Conservation (phyloP, 1,140 invertebrate species). For the Neomicropteryx cornuta region DNA sequence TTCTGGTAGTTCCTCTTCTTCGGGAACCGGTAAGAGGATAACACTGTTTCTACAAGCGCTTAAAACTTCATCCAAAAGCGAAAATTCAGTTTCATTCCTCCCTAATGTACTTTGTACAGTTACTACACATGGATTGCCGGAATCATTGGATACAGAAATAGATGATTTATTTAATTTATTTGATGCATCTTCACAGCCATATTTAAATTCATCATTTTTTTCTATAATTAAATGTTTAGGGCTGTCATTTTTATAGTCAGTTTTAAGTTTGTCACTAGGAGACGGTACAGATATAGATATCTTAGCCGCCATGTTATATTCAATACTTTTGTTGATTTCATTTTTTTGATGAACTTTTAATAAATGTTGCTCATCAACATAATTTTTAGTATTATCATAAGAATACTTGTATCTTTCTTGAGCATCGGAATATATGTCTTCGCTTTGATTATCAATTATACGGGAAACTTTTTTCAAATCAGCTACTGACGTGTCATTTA, state of each 20-base stretch:
- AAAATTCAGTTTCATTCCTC: slow-evolving; percentile 24
- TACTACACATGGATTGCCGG: too few relatives aligned
- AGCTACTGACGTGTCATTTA: slow-evolving; percentile 10
- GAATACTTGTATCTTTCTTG: slow-evolving; percentile 18
- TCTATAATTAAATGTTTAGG: too few relatives aligned
- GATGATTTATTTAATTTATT: too few relatives aligned
- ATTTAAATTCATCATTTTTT: too few relatives aligned
- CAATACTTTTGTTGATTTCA: slow-evolving; percentile 35
- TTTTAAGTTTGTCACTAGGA: slow-evolving; percentile 3
- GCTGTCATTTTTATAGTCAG: too few relatives aligned
- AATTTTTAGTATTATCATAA: slow-evolving; percentile 30
- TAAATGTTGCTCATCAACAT: slow-evolving; percentile 30
- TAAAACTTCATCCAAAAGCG: slow-evolving; percentile 33
- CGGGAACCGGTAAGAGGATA: slow-evolving; percentile 45
- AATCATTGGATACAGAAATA: too few relatives aligned
- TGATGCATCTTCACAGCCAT: too few relatives aligned
- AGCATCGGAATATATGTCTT: slow-evolving; percentile 32
- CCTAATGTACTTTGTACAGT: too few relatives aligned
- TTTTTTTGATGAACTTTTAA: slow-evolving; percentile 37
- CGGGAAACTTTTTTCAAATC: slow-evolving; percentile 12
- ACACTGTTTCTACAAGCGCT: slow-evolving; percentile 31
- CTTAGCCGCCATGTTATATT: slow-evolving; percentile 18
- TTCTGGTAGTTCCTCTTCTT: slow-evolving; percentile 46
- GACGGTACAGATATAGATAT: too few relatives aligned
- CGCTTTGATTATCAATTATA: slow-evolving; percentile 14